phyloP scores from a whole-genome alignment of 2,797 vertebrate species.

The Argyrosomus regius region DNA sequence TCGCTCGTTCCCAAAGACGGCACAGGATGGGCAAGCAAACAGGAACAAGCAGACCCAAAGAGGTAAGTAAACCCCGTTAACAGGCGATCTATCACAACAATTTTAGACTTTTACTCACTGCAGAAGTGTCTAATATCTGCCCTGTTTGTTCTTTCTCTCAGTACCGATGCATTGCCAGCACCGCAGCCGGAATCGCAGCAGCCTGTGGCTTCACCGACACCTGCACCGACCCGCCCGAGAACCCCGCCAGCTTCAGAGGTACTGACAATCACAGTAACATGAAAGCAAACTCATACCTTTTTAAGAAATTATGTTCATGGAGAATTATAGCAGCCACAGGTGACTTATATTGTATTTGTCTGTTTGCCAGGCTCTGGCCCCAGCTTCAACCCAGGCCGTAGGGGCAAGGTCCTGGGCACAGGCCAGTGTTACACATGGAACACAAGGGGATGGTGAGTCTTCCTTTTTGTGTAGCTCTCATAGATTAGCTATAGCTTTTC shows the following conservation, averaged over 20 bases:
- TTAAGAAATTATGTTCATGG: not conserved
- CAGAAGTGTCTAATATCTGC: not conserved
- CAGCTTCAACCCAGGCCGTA: conserved; percentile 90
- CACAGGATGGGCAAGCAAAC: conserved; percentile 99
- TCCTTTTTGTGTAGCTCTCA: not conserved
- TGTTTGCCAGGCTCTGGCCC: conserved; percentile 83
- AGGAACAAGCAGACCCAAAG: conserved; percentile 97
- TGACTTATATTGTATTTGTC: conserved; percentile 16
- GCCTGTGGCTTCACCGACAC: conserved; percentile 94
- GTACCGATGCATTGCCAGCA: conserved; percentile 96
- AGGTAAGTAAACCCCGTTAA: conserved; percentile 75
- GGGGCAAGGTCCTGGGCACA: conserved; percentile 97
- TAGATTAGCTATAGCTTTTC: not conserved
- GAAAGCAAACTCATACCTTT: not conserved
- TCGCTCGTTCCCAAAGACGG: conserved; percentile 98
- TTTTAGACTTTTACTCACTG: not conserved
- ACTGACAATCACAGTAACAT: conserved; percentile 15
- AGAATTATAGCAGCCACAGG: not conserved
- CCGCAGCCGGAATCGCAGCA: conserved; percentile 95
- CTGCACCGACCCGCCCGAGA: conserved; percentile 92
- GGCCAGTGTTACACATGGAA: conserved; percentile 95
- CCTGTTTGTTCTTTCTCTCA: conserved; percentile 57
- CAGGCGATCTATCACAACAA: not conserved
- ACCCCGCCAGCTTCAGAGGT: conserved; percentile 94
- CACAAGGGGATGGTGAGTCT: conserved; percentile 93